Conservation (phyloP, 2,797 vertebrate genomes). For the Takifugu rubripes region DNA sequence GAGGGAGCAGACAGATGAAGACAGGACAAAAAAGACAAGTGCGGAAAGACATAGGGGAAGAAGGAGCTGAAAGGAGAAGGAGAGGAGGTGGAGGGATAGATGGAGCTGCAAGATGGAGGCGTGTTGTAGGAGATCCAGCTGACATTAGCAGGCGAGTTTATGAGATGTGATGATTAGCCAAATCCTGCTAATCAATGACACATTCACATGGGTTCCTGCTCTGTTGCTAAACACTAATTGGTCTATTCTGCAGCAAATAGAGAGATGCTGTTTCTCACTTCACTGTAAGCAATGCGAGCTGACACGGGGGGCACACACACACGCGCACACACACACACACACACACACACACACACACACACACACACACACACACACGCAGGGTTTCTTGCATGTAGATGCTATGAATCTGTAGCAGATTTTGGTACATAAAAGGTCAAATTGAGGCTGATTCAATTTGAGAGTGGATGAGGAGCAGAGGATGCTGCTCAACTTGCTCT, state of each 20-base stretch:
- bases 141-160: slow-evolving; percentile 71
- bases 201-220: slow-evolving; percentile 82
- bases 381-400: slow-evolving; percentile 49
- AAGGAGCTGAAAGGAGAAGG: slow-evolving; percentile 56
- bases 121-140: slow-evolving; percentile 70
- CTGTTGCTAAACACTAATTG: slow-evolving; percentile 80
- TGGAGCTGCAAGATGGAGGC: slow-evolving; percentile 56
- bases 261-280: slow-evolving; percentile 76
- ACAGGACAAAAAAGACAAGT: slow-evolving; percentile 57
- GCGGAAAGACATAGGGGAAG: slow-evolving; percentile 67
- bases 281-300: slow-evolving; percentile 62
- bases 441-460: slow-evolving; percentile 76
- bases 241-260: slow-evolving; percentile 79
- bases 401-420: slow-evolving; percentile 70
- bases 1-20: slow-evolving; percentile 66
- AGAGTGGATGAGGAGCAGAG: slow-evolving; percentile 67
- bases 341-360: slow-evolving; percentile 22
- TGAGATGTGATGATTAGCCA: slow-evolving; percentile 79
- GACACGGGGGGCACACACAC: slow-evolving; percentile 47
- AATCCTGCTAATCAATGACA: slow-evolving; percentile 83
- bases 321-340: slow-evolving; percentile 21
- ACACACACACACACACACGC: slow-evolving; percentile 22
- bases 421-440: slow-evolving; percentile 74
- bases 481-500: slow-evolving; percentile 56
- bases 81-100: slow-evolving; percentile 50